Percentiles rank a stretch among this genome's conserved stretches.
Conservation (phyloP, 2,888 invertebrate genomes). For the Sussaba pulchella region DNA sequence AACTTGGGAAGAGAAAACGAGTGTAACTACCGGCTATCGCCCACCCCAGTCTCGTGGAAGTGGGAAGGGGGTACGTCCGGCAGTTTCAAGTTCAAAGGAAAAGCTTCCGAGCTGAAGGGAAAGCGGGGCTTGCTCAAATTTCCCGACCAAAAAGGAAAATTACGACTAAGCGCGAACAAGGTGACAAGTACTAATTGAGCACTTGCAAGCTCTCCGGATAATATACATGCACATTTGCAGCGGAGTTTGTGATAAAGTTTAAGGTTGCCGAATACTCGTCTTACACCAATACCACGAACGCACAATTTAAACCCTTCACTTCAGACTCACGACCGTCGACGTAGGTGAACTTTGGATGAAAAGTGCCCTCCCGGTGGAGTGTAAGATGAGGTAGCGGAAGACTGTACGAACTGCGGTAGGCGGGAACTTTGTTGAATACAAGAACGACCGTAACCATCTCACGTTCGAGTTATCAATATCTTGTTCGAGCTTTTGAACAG, state of each 20-base stretch:
- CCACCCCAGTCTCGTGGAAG: too few species aligned
- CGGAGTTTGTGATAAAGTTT: constrained; percentile 26
- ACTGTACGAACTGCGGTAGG: neutral
- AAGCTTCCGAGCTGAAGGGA: neutral
- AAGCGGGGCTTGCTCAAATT: constrained; percentile 41
- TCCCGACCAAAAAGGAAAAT: constrained; percentile 49
- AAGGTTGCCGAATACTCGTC: constrained; percentile 46
- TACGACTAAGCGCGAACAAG: constrained; percentile 60
- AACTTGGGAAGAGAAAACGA: constrained; percentile 29
- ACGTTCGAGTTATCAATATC: neutral
- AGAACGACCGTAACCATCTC: neutral
- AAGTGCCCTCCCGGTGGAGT: neutral
- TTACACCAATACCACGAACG: constrained; percentile 29
- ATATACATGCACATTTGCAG: constrained; percentile 12
- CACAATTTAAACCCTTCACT: constrained; percentile 12
- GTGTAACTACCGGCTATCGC: constrained; percentile 47
- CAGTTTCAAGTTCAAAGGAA: constrained; percentile 56
- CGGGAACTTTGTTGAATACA: neutral
- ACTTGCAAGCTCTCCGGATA: constrained; percentile 68
- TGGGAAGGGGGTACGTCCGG: neutral
- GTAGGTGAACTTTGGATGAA: constrained; percentile 1
- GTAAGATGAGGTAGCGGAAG: neutral
- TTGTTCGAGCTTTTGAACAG: neutral
- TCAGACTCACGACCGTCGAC: neutral
- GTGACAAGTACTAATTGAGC: constrained; percentile 74